Base-by-base conservation (phyloP, 1,140 invertebrate genomes). In the Vanessa tameamea region DNA sequence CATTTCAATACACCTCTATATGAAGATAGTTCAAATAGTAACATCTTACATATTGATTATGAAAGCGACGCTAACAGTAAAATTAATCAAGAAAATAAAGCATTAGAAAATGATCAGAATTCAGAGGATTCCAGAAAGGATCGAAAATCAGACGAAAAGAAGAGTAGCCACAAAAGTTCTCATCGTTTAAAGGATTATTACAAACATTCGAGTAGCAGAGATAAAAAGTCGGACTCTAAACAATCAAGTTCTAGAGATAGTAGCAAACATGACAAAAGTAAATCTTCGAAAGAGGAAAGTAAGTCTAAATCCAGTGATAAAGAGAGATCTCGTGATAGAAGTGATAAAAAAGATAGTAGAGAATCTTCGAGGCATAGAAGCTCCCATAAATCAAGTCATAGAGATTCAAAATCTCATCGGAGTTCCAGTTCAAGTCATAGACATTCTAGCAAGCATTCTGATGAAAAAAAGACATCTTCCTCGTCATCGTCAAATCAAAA, bases 41-140 rank as follows among this genome's bases (percentile, higher is more conserved):
- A 90, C 57, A 86, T 86, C 57, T 72, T 92, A 66, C 90, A 91
- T 61, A 92, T 92, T 31, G 90, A 92, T 78, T 92, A 92, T 57
- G 90, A 90, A 78, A 90, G 88, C 78, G 89, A 92, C 73, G 81
- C 81, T 20, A 91, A 93, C 69, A 91, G 92, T 77, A 93, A 92
- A 79, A 80, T 77, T 37, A 92, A 87, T 82, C 79, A 75, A 47
- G 84, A 89, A 75, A 78, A 77, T 26, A 89, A 89, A 82, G 16
- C 64, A 8, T 26, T 65, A 7, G 87, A 90, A 75, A 48, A 48
- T 31, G 88, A 87, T 72, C 79, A 85, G 31, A 87, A 83, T 70
- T 85, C 85, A 23, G 83, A 88, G 68, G 89, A 91, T 66, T 79
- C 72, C 63, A 91, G 82, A 69, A 89, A 87, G 66, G 86, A 85